Percentiles rank a stretch among this genome's conserved stretches.
phyloP scores from a whole-genome alignment of 2,113 vertebrate species.

The Melanerpes formicivorus region DNA sequence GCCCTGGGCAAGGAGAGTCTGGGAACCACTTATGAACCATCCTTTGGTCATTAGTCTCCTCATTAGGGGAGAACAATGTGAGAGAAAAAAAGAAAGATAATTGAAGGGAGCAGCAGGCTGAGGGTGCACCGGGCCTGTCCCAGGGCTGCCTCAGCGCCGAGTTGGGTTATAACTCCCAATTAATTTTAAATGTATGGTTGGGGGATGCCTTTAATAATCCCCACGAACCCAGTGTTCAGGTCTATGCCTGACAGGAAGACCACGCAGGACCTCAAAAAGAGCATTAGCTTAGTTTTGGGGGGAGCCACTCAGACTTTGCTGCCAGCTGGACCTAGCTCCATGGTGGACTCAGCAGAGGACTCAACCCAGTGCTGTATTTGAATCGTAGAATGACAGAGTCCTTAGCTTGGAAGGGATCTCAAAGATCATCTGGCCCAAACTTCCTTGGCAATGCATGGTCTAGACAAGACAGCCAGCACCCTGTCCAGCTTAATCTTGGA shows the following conservation, averaged over 20 bases:
- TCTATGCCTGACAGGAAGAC: background rate
- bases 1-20: slow-evolving; percentile 78
- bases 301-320: background rate
- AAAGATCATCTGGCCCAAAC: background rate
- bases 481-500: background rate
- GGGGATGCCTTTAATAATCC: background rate
- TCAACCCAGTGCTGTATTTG: rapidly evolving
- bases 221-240: background rate
- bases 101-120: slow-evolving; percentile 71
- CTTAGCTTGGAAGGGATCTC: background rate
- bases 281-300: rapidly evolving
- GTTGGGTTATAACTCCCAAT: slow-evolving; percentile 51
- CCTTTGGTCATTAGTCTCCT: slow-evolving; percentile 79
- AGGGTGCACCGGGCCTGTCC: slow-evolving; percentile 38
- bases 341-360: rapidly evolving
- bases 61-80: slow-evolving; percentile 82
- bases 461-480: too few relatives aligned
- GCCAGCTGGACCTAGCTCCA: background rate
- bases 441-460: background rate
- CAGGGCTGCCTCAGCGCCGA: background rate
- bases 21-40: slow-evolving; percentile 80
- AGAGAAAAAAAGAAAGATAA: slow-evolving; percentile 59
- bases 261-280: rapidly evolving
- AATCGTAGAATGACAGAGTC: background rate
- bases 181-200: slow-evolving; percentile 36